Base-by-base conservation (phyloP, 1,140 invertebrate species). In the Drosophila watanabei region DNA sequence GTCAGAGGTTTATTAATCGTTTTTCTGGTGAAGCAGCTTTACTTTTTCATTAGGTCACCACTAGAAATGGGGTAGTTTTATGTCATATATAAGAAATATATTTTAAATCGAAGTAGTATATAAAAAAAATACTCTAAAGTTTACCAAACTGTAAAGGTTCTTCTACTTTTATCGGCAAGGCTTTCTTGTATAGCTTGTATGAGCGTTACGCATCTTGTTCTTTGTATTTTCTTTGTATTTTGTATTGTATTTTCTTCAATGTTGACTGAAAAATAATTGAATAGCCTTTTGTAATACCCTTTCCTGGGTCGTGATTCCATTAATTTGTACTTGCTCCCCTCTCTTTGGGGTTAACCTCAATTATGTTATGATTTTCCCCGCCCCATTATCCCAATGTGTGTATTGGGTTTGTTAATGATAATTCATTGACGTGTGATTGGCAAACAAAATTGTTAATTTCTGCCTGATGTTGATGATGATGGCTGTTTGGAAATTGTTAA, bases 381-480 rank as follows among this genome's bases (percentile, higher is more conserved):
- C 33, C 33, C 51, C 43, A 37, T 18, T 20, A 16, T 9, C 4
- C 20, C 48, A 49, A 30, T 16, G 16, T 32, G 30, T 32, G 20
- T 62, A 35, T 56, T 45, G 41, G 68, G 10, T 52, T 73, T 52
- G 68, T 73, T 73, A 73, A 73, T 73, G 71, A 73, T 73, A 52
- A 73, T 73, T 73, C 71, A 73, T 73, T 73, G 71, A 73, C 71
- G 68, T 73, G 56, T 61, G 68, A 73, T 73, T 73, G 71, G 70
- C 70, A 73, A 73, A 73, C 71, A 73, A 73, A 73, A 73, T 73
- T 61, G 68, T 72, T 73, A 52, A 73, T 73, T 73, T 73, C 68
- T 52, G 39, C 9, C 37, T 13, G 24, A 16, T 20, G 51, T 30
- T 49, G 28, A 49, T 33, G 30, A 52, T 43, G 69, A 28, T 33